Conservation (phyloP, 2,888 invertebrate genomes). For the Cyclophora albipunctata region DNA sequence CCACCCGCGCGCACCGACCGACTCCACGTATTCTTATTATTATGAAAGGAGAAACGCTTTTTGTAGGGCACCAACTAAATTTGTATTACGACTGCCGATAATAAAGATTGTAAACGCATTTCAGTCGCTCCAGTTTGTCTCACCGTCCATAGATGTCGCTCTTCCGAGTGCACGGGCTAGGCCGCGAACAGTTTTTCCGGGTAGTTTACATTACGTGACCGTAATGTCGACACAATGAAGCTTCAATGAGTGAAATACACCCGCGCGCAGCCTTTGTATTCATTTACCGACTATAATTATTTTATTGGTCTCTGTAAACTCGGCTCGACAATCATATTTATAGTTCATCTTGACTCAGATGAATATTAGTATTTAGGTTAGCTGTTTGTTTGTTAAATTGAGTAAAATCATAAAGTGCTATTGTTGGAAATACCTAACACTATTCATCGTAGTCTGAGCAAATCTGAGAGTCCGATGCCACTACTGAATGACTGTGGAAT, state of each 20-base stretch:
- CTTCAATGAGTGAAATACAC: constrained; percentile 24
- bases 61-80: constrained; percentile 76
- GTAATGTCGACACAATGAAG: constrained; percentile 25
- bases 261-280: constrained; percentile 8
- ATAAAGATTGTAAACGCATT: constrained; percentile 72
- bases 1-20: constrained; percentile 48
- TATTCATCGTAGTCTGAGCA: too few species aligned
- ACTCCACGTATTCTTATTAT: constrained; percentile 78
- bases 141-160: constrained; percentile 69
- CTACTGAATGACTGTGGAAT: neutral
- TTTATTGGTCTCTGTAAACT: too few species aligned
- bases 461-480: neutral
- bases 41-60: constrained; percentile 76
- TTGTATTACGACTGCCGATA: constrained; percentile 69
- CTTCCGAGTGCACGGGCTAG: constrained; percentile 30
- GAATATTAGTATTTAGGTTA: constrained; percentile 1
- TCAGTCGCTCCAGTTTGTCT: constrained; percentile 67
- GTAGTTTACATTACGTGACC: constrained; percentile 27
- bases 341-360: constrained; percentile 2
- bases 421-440: too few species aligned
- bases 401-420: too few species aligned
- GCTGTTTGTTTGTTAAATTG: neutral
- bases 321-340: too few species aligned
- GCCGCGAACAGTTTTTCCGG: constrained; percentile 31
- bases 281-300: neutral